These are phyloP conservation scores for Chlorocebus sabaeus DNA, from an alignment of 2,113 vertebrate genomes.

Conservation along the genomic window DNA sequence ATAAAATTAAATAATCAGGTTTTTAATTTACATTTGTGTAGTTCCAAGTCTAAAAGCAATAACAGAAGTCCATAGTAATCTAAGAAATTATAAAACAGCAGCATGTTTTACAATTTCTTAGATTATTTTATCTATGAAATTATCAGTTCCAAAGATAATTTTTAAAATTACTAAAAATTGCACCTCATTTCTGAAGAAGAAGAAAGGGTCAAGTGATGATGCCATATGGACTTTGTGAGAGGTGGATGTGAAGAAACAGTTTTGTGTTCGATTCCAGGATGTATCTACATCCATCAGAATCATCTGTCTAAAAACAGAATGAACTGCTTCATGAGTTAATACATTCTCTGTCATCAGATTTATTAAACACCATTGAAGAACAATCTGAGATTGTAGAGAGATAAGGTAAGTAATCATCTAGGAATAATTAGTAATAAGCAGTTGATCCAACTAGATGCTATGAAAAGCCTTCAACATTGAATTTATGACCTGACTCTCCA, in stretches of 20 bases:
- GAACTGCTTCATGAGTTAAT: background rate
- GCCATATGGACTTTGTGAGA: background rate
- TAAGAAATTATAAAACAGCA: background rate
- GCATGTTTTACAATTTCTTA: too few species aligned
- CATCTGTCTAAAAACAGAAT: background rate
- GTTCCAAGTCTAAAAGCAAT: background rate
- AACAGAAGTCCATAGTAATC: background rate
- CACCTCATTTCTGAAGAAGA: background rate
- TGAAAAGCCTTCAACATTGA: background rate
- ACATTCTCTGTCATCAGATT: background rate
- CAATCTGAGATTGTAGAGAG: background rate
- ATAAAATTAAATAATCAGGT: background rate
- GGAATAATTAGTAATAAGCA: background rate
- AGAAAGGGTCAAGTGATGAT: background rate
- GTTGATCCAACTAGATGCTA: background rate
- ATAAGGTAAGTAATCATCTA: slow-evolving; percentile 7
- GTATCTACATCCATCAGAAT: background rate
- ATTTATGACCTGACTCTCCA: background rate
- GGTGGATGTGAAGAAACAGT: background rate
- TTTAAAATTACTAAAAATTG: background rate
- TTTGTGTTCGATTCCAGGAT: background rate
- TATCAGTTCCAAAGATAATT: background rate
- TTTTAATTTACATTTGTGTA: background rate
- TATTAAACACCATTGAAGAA: background rate
- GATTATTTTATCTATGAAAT: background rate